Base-by-base conservation (phyloP, 2,797 vertebrate genomes). In the Choloepus didactylus region DNA sequence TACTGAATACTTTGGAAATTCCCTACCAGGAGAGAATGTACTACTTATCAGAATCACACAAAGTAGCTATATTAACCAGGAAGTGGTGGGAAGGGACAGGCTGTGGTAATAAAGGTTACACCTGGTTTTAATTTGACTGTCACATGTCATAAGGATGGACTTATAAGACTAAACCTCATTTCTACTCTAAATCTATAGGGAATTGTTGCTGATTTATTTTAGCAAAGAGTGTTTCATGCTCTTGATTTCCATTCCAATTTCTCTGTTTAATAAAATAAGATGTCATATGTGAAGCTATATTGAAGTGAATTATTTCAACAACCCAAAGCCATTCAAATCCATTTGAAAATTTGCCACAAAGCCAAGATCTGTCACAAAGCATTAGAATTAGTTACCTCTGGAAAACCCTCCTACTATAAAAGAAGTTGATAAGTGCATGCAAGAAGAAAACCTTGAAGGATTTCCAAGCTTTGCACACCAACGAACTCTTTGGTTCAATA, bases 101-200 rank as follows among this genome's bases (percentile, higher is more conserved):
- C 35, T 87, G 60, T 76, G 25, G 81, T 87, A 60, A 83, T 89
- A 93, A 83, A 66, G 93, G 66, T 85, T 94, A 97, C 95, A n/a
- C 79, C 59, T 89, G 97, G 72, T 94, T 95, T 97, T 97, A 94
- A 97, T 97, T 96, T 97, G 95, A 96, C 94, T 97, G 90, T 91
- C 92, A 97, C 84, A 88, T 96, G 95, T 94, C 97, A 94, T 90
- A 96, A 97, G 91, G 84, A 76, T 18, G 5, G 88, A 83, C 82
- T 95, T 95, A 92, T 59, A 85, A 92, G 77, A 88, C 76, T 44
- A 87, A 88, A 90, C 64, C 25, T 92, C 72, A 83, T 62, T 90
- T 80, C 79, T 96, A 84, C 81, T 87, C 64, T 93, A 93, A 92
- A 79, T 54, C 89, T 72, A 73, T 41, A 59, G 94, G 91, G 93